A percentile compares a stretch with the other conserved stretches of the same genome.
Conservation (phyloP, 2,888 invertebrate genomes). For the Philereme transversata region DNA sequence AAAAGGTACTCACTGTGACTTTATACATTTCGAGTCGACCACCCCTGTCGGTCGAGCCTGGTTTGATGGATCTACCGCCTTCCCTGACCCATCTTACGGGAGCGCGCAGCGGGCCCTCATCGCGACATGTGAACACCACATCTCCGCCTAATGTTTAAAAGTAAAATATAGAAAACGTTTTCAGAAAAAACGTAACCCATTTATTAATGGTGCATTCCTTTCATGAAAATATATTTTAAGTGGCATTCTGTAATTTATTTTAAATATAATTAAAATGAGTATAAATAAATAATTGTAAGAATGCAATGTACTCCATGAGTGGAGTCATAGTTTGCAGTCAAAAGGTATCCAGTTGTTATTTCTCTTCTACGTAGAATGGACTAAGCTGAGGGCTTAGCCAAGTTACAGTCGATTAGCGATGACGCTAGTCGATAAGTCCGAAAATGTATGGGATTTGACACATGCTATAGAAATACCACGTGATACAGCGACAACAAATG, state of each 20-base stretch:
- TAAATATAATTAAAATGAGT: too few relatives aligned
- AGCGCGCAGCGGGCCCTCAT: conserved; percentile 92
- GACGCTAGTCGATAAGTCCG: too few relatives aligned
- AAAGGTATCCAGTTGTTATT: background rate
- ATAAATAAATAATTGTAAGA: too few relatives aligned
- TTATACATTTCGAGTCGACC: conserved; percentile 95
- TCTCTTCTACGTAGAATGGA: too few relatives aligned
- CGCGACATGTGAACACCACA: conserved; percentile 96
- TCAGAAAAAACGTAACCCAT: conserved; percentile 13
- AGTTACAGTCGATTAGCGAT: too few relatives aligned
- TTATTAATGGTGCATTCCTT: conserved; percentile 31
- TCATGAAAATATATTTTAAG: background rate
- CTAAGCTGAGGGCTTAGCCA: too few relatives aligned
- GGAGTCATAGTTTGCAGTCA: background rate
- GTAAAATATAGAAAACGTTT: conserved; percentile 16
- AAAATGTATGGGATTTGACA: too few relatives aligned
- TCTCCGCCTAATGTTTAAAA: conserved; percentile 88
- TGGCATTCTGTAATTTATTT: background rate
- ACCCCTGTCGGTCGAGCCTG: conserved; percentile 88
- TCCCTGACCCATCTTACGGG: conserved; percentile 90
- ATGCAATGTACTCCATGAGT: background rate
- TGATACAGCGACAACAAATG: too few relatives aligned
- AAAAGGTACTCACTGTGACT: conserved; percentile 83
- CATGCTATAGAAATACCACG: too few relatives aligned
- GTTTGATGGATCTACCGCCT: conserved; percentile 88